These are phyloP conservation scores for Elmis aenea DNA, from an alignment of 2,888 invertebrate genomes.

Conservation along the genomic window DNA sequence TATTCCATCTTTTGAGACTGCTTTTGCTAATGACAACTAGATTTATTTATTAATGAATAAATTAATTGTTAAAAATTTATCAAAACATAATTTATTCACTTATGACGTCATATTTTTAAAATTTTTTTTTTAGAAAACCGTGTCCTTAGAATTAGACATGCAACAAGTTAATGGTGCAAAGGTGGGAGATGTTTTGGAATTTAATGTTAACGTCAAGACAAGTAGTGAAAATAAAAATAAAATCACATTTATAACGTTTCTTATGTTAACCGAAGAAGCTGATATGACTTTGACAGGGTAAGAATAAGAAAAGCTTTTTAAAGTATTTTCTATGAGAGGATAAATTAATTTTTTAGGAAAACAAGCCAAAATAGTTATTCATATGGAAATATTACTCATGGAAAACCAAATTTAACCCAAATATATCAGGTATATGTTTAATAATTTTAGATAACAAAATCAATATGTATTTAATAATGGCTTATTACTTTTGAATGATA, in stretches of 20 bases:
- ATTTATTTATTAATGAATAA: too few relatives aligned
- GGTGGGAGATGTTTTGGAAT: conserved; percentile 24
- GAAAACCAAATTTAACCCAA: conserved; percentile 31
- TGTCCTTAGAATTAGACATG: conserved; percentile 35
- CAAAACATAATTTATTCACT: too few relatives aligned
- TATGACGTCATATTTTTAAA: too few relatives aligned
- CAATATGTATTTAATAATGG: too few relatives aligned
- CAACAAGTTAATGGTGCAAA: conserved; percentile 29
- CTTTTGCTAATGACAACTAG: too few relatives aligned
- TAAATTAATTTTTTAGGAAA: conserved; percentile 31
- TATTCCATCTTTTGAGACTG: too few relatives aligned
- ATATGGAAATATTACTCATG: conserved; percentile 30
- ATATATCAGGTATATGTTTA: conserved; percentile 31
- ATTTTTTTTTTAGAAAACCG: conserved; percentile 30
- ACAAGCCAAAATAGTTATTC: conserved; percentile 40
- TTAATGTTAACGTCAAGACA: conserved; percentile 36
- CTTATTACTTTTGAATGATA: too few relatives aligned
- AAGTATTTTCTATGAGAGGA: too few relatives aligned
- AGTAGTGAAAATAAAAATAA: conserved; percentile 37
- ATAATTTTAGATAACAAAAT: too few relatives aligned
- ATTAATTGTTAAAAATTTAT: too few relatives aligned
- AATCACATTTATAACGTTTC: not conserved
- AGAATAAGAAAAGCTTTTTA: too few relatives aligned
- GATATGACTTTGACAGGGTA: conserved; percentile 44
- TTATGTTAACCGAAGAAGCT: conserved; percentile 35